Evolutionary conservation across 2,797 vertebrate species (phyloP).

Genomic region (Pyrocephalus nanus): DNA sequence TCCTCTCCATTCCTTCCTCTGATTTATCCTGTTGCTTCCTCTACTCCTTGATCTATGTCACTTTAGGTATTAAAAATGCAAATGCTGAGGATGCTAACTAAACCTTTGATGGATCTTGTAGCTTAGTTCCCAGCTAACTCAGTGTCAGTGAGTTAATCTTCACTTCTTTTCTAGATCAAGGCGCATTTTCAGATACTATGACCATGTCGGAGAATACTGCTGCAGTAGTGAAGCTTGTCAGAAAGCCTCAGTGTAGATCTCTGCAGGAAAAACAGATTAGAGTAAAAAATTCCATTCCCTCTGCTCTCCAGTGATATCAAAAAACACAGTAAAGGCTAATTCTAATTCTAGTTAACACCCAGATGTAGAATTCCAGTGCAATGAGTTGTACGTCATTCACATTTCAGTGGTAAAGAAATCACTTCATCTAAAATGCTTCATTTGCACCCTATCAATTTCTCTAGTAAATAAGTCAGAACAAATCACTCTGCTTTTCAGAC

Average conservation of each 20-base stretch:
- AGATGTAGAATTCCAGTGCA: neutral
- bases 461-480: neutral
- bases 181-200: neutral
- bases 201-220: neutral
- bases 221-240: neutral
- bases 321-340: neutral
- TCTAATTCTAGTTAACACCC: neutral
- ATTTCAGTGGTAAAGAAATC: neutral
- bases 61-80: neutral
- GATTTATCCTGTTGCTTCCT: neutral
- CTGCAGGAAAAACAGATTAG: neutral
- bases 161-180: neutral
- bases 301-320: neutral
- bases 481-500: neutral
- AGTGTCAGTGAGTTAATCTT: neutral
- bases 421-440: neutral
- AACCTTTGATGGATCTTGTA: neutral
- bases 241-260: neutral
- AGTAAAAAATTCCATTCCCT: neutral
- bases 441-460: neutral
- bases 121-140: neutral
- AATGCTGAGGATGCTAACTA: neutral
- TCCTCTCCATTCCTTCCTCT: neutral
- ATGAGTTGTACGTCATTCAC: neutral
- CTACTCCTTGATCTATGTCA: neutral